phyloP scores from a whole-genome alignment of 1,140 invertebrate genomes.

The Rhagoletis zephyria region DNA sequence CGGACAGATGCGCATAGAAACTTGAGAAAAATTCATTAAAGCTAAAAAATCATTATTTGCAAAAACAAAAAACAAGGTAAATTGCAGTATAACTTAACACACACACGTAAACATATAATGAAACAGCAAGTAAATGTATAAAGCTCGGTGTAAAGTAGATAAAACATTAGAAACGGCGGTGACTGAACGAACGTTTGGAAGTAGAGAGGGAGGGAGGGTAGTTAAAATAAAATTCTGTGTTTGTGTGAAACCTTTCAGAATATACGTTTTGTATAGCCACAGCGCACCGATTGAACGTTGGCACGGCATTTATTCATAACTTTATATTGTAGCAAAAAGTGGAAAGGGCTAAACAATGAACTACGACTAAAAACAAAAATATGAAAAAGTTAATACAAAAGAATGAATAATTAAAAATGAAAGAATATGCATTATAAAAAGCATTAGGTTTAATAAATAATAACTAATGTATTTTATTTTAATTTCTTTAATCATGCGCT shows the following conservation, averaged over 20 bases:
- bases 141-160: slow-evolving; percentile 33
- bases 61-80: slow-evolving; percentile 22
- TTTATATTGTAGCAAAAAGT: slow-evolving; percentile 23
- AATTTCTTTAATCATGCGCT: slow-evolving; percentile 12
- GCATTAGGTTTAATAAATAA: slow-evolving; percentile 38
- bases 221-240: background rate
- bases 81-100: slow-evolving; percentile 21
- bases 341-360: slow-evolving; percentile 1
- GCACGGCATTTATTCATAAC: slow-evolving; percentile 52
- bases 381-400: background rate
- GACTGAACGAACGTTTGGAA: background rate
- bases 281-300: slow-evolving; percentile 31
- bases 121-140: slow-evolving; percentile 44
- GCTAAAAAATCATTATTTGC: slow-evolving; percentile 30
- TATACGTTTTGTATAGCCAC: slow-evolving; percentile 20
- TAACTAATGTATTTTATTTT: background rate
- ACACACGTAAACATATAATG: slow-evolving; percentile 6
- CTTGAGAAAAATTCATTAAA: background rate
- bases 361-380: slow-evolving; percentile 4
- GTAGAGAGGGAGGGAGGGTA: background rate
- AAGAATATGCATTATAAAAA: slow-evolving; percentile 19
- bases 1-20: slow-evolving; percentile 3
- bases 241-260: slow-evolving; percentile 24
- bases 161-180: background rate
- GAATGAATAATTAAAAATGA: slow-evolving; percentile 26